A percentile compares a stretch with the other conserved stretches of the same genome.
These are phyloP conservation scores for Caenorhabditis sp. DNA, from an alignment of 2,888 invertebrate genomes.

Conservation along the genomic window DNA sequence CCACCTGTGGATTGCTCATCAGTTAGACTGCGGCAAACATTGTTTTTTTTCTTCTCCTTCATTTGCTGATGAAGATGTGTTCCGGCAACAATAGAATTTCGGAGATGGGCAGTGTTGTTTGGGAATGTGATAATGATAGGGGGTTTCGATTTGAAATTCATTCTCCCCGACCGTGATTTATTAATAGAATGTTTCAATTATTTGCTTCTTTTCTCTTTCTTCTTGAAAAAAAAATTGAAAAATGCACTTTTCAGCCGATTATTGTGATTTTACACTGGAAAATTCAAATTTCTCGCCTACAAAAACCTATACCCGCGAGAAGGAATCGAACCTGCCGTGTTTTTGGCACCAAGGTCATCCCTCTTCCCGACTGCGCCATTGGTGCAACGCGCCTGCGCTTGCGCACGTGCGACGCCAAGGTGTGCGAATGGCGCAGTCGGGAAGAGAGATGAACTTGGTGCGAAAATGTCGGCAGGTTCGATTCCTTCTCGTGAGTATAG, in stretches of 20 bases:
- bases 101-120: neutral
- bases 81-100: conserved; percentile 11
- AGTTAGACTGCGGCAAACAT: conserved; percentile 49
- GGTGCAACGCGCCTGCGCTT: neutral
- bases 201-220: neutral
- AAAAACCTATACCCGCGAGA: neutral
- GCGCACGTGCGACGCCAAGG: neutral
- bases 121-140: neutral
- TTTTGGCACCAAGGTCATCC: neutral
- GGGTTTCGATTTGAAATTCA: neutral
- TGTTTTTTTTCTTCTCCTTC: conserved; percentile 29
- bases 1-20: conserved; percentile 28
- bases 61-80: conserved; percentile 18
- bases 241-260: neutral
- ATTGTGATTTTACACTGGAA: neutral
- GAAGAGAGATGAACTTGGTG: neutral
- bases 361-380: neutral
- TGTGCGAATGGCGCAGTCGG: neutral
- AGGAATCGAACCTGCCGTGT: neutral
- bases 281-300: neutral
- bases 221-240: neutral
- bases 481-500: neutral
- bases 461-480: neutral
- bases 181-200: neutral
- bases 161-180: neutral